Conservation (phyloP, 2,113 vertebrate species). For the Colaptes auratus region DNA sequence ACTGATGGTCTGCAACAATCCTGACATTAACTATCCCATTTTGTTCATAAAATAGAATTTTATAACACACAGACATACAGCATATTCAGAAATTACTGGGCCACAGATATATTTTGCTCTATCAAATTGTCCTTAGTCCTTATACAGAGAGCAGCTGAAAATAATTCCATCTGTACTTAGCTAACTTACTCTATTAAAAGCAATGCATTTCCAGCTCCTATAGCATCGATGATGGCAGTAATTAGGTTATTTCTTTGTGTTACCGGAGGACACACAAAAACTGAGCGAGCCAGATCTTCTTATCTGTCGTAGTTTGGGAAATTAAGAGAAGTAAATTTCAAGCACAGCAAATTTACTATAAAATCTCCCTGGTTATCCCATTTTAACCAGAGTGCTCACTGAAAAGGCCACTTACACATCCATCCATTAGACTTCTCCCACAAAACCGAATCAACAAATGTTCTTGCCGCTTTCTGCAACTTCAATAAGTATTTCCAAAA, state of each 20-base stretch:
- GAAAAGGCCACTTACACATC: neutral
- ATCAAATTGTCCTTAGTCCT: neutral
- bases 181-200: neutral
- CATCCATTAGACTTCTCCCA: neutral
- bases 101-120: neutral
- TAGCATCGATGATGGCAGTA: neutral
- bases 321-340: neutral
- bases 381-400: neutral
- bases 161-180: neutral
- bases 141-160: neutral
- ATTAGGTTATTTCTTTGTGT: neutral
- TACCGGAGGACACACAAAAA: neutral
- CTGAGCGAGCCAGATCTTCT: neutral
- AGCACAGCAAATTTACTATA: neutral
- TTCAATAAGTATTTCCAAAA: conserved; percentile 21
- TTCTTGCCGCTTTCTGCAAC: neutral
- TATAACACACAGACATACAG: neutral
- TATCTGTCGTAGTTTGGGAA: neutral
- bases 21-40: neutral
- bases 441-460: neutral
- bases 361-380: neutral
- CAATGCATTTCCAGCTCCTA: neutral
- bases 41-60: neutral
- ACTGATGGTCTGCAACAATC: neutral
- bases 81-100: neutral